These are phyloP conservation scores for Bubalus kerabau DNA, from an alignment of 2,113 vertebrate species.

Conservation along the genomic window DNA sequence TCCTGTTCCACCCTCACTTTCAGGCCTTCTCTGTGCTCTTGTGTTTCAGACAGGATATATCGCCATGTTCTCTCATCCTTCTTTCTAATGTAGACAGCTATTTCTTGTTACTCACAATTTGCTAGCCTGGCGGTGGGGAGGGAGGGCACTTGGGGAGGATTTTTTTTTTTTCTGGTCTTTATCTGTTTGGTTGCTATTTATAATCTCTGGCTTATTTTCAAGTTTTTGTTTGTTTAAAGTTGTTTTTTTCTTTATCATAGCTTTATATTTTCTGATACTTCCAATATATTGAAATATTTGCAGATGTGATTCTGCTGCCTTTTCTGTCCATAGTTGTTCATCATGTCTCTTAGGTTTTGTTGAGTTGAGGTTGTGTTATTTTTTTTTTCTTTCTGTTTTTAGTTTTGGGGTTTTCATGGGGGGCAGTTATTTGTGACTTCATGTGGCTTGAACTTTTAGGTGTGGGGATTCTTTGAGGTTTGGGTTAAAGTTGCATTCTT, in stretches of 20 bases:
- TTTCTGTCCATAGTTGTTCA: neutral
- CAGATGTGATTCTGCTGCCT: neutral
- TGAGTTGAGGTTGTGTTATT: neutral
- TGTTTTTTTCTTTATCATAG: neutral
- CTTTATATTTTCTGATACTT: neutral
- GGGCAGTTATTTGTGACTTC: neutral
- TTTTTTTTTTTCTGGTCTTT: neutral
- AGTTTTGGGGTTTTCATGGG: neutral
- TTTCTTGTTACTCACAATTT: neutral
- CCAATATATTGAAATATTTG: neutral
- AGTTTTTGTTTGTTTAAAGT: neutral
- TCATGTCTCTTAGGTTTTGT: neutral
- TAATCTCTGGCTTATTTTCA: slow-evolving; percentile 5
- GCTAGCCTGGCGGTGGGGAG: neutral
- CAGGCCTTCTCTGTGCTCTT: neutral
- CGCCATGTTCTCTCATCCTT: neutral
- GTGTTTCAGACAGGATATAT: neutral
- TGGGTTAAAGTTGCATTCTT: neutral
- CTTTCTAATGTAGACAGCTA: neutral
- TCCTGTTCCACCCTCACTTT: neutral
- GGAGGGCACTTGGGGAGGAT: neutral
- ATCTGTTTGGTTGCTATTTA: neutral
- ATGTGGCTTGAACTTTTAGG: neutral
- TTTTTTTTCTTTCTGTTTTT: neutral
- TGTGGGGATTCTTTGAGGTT: neutral